phyloP scores from a whole-genome alignment of 2,113 vertebrate species.

The Amblyopsis rosae region DNA sequence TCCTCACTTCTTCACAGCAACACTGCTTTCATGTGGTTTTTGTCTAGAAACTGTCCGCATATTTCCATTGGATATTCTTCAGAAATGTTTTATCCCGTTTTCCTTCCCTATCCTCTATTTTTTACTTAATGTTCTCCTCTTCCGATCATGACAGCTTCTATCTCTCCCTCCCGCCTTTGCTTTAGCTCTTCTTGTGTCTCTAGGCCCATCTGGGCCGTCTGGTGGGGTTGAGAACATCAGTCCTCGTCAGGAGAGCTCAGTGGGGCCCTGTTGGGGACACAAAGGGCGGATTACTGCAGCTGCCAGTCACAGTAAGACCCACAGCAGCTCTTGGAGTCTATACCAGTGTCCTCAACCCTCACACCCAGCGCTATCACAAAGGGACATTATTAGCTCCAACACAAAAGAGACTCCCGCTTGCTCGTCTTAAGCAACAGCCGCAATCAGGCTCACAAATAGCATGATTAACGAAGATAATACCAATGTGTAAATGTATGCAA shows the following conservation, averaged over 20 bases:
- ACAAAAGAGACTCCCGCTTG: slow-evolving; percentile 69
- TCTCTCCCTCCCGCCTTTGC: slow-evolving; percentile 28
- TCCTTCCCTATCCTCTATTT: not conserved
- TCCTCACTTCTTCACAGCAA: slow-evolving; percentile 21
- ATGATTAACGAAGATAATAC: slow-evolving; percentile 72
- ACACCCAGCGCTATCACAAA: slow-evolving; percentile 66
- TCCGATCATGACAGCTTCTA: slow-evolving; percentile 13
- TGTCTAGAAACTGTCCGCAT: slow-evolving; percentile 8
- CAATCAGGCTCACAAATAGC: slow-evolving; percentile 68
- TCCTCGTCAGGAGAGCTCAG: slow-evolving; percentile 74
- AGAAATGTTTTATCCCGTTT: not conserved
- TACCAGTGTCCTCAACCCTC: slow-evolving; percentile 75
- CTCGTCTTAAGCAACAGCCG: slow-evolving; percentile 60
- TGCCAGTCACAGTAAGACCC: slow-evolving; percentile 83
- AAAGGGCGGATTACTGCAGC: slow-evolving; percentile 83
- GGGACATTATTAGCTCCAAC: slow-evolving; percentile 76
- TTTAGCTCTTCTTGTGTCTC: not conserved
- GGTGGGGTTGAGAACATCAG: slow-evolving; percentile 68
- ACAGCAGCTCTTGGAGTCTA: slow-evolving; percentile 71
- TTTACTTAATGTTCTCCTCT: slow-evolving; percentile 12
- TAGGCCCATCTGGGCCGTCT: slow-evolving; percentile 79
- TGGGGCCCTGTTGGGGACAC: slow-evolving; percentile 76
- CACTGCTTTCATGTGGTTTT: slow-evolving; percentile 41
- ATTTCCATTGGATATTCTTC: slow-evolving; percentile 12
- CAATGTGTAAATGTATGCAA: slow-evolving; percentile 65